Base-by-base conservation (phyloP, 2,888 invertebrate genomes). In the Dryomyza anilis region DNA sequence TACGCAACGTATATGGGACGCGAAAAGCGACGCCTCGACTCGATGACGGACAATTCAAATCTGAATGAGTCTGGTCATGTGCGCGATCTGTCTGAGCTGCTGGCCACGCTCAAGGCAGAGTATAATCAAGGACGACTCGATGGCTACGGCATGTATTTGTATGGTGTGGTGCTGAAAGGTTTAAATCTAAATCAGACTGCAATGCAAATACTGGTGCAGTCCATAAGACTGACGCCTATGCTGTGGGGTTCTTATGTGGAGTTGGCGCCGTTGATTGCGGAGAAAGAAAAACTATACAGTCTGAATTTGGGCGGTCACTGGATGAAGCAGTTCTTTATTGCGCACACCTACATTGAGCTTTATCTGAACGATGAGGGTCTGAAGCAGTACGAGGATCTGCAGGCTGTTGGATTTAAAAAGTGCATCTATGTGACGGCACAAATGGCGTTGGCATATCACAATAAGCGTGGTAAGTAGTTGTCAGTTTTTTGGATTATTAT, bases 241-340 rank as follows among this genome's bases (percentile, higher is more conserved):
- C 88, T 96, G 67, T 99, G 98, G 98, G 91, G 95, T 46, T 93
- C 97, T 0, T 99, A 98, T 95, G 86, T 94, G 36, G 97, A 98
- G 81, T 84, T 99, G 14, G 92, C 95, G 0, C 89, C 91, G 8
- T 84, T 98, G 1, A 90, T 98, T 61, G 88, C 89, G 68, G 93
- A 94, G 74, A 91, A 91, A 81, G 92, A 93, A 75, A 92, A 91
- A 58, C 78, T 92, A 21, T 86, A 88, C 66, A 85, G 86, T 3
- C 78, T 90, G 4, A 86, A 87, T 65, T 81, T 92, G 46, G 96
- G 96, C 0, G 89, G 91, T 71, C 95, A 96, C 82, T 98, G 98
- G 98, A 95, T 98, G 87, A 92, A 92, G 81, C 88, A 93, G 71
- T 93, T 98, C 78, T 98, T 98, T 82, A 86, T 93, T 67, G 96